Evolutionary conservation across 2,113 vertebrate species (phyloP).

Genomic region (Urocynchramus pylzowi): DNA sequence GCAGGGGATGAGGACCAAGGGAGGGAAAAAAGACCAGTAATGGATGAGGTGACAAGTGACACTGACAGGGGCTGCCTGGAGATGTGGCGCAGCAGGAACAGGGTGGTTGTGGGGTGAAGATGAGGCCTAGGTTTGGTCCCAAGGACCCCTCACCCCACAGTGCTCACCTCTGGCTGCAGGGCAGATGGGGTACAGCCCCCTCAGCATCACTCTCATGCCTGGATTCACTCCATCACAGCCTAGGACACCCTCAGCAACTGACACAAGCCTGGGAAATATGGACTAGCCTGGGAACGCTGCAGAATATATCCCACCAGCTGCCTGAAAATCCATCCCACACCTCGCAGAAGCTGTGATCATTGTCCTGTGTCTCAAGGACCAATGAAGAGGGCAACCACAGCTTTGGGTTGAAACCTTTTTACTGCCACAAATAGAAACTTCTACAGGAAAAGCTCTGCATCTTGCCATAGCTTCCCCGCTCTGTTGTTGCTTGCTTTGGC

Average conservation of each 20-base stretch:
- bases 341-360: accelerated
- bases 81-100: background rate
- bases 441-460: background rate
- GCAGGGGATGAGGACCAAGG: background rate
- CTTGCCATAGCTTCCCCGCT: background rate
- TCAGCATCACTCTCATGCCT: background rate
- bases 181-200: background rate
- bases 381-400: background rate
- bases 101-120: background rate
- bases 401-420: background rate
- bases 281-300: accelerated
- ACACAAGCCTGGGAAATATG: background rate
- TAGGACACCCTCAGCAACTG: background rate
- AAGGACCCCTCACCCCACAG: accelerated
- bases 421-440: background rate
- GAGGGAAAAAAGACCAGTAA: background rate
- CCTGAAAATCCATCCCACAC: background rate
- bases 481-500: background rate
- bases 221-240: background rate
- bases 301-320: background rate
- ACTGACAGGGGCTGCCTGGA: background rate
- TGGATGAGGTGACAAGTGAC: background rate
- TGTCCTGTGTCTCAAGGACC: accelerated
- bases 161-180: background rate
- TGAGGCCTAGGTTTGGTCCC: background rate